phyloP scores from a whole-genome alignment of 2,113 vertebrate genomes.

The Engystomops pustulosus region DNA sequence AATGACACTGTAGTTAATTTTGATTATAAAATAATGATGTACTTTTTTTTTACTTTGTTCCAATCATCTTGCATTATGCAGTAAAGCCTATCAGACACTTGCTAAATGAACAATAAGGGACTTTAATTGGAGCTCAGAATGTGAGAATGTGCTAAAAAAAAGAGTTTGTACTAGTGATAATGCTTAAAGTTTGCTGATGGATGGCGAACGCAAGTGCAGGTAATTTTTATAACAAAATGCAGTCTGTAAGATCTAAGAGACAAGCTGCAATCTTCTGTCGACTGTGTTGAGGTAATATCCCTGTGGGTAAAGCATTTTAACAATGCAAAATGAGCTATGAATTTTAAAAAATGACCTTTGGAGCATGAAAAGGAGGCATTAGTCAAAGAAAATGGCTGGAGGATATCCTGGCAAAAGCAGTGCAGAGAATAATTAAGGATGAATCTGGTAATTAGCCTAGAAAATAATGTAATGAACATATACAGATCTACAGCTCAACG shows the following conservation, averaged over 20 bases:
- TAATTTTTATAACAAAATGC: slow-evolving; percentile 48
- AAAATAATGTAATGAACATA: slow-evolving; percentile 39
- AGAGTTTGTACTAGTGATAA: slow-evolving; percentile 38
- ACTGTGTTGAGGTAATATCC: slow-evolving; percentile 50
- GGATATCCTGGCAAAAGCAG: slow-evolving; percentile 47
- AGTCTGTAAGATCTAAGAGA: slow-evolving; percentile 40
- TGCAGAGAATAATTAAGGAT: slow-evolving; percentile 52
- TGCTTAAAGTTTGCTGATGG: slow-evolving; percentile 52
- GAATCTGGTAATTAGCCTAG: slow-evolving; percentile 51
- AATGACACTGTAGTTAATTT: slow-evolving; percentile 51
- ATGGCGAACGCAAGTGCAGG: slow-evolving; percentile 25
- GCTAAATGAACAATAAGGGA: slow-evolving; percentile 47
- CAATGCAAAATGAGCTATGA: slow-evolving; percentile 57
- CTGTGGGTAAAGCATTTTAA: slow-evolving; percentile 55
- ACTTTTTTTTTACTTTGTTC: slow-evolving; percentile 27
- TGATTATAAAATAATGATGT: slow-evolving; percentile 50
- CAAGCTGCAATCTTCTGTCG: slow-evolving; percentile 26
- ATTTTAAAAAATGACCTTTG: slow-evolving; percentile 59
- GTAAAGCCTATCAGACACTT: slow-evolving; percentile 26
- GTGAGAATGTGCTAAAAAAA: slow-evolving; percentile 21
- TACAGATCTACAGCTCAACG: slow-evolving; percentile 2
- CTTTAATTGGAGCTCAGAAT: slow-evolving; percentile 43
- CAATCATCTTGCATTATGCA: slow-evolving; percentile 37
- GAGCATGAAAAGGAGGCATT: slow-evolving; percentile 54
- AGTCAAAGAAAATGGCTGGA: slow-evolving; percentile 52